Percentiles rank a stretch among this genome's conserved stretches.
These are phyloP conservation scores for Astyanax mexicanus DNA, from an alignment of 2,797 vertebrate genomes.

Conservation along the genomic window DNA sequence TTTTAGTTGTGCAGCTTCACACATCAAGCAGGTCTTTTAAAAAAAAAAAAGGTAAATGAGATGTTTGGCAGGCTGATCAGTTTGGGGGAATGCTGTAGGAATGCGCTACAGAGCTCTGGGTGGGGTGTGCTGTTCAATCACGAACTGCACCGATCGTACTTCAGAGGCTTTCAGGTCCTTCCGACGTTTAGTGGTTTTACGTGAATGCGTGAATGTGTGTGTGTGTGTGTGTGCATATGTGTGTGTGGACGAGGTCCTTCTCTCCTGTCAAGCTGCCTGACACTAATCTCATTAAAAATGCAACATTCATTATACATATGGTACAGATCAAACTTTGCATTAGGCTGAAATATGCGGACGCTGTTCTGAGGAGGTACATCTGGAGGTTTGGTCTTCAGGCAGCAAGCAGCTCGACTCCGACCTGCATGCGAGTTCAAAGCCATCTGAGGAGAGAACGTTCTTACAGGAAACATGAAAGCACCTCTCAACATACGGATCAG, in stretches of 20 bases:
- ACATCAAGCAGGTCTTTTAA: neutral
- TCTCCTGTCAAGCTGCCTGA: constrained; percentile 54
- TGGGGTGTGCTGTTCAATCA: neutral
- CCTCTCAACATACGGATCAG: constrained; percentile 72
- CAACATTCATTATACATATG: constrained; percentile 55
- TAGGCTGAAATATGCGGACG: constrained; percentile 33
- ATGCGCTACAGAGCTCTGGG: neutral
- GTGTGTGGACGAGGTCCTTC: constrained; percentile 47
- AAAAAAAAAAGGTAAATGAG: too few species aligned
- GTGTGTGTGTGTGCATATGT: constrained; percentile 41
- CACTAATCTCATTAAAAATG: constrained; percentile 61
- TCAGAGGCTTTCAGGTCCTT: constrained; percentile 18
- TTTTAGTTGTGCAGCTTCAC: too few species aligned
- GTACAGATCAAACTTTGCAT: constrained; percentile 51
- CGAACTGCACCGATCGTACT: constrained; percentile 15
- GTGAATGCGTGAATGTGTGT: constrained; percentile 14
- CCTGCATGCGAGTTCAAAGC: constrained; percentile 79
- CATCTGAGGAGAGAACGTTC: constrained; percentile 53
- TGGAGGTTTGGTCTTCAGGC: constrained; percentile 45
- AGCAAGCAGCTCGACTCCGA: constrained; percentile 57
- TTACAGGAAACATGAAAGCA: constrained; percentile 77
- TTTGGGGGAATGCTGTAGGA: neutral
- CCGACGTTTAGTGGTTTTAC: constrained; percentile 13
- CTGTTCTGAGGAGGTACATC: constrained; percentile 51
- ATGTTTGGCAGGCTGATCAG: neutral